phyloP scores from a whole-genome alignment of 2,888 invertebrate species.

The Troides helena region DNA sequence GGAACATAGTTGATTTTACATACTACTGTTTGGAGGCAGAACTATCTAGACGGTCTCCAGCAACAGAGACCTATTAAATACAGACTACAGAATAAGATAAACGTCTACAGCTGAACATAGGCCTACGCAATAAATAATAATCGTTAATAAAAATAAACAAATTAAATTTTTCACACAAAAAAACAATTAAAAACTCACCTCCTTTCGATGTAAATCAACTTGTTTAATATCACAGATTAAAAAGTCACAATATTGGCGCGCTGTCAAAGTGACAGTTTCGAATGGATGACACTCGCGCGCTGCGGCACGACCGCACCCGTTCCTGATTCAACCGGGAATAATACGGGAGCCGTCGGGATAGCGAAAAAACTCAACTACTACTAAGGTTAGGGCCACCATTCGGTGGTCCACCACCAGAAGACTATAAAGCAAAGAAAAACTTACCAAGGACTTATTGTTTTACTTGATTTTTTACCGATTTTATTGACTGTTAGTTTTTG shows the following conservation, averaged over 20 bases:
- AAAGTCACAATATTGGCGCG: slow-evolving; percentile 52
- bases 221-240: slow-evolving; percentile 34
- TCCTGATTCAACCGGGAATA: slow-evolving; percentile 59
- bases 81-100: no score
- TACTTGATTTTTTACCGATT: not conserved
- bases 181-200: slow-evolving; percentile 23
- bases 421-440: not conserved
- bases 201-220: slow-evolving; percentile 27
- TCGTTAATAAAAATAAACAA: not conserved
- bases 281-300: slow-evolving; percentile 36
- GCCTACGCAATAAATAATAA: not conserved
- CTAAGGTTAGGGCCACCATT: slow-evolving; percentile 33
- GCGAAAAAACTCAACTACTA: slow-evolving; percentile 58
- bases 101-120: no score
- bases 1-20: no score
- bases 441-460: not conserved
- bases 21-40: no score
- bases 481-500: no score
- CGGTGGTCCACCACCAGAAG: not conserved
- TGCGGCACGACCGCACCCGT: slow-evolving; percentile 53
- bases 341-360: slow-evolving; percentile 58
- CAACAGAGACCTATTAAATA: no score
- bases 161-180: not conserved
- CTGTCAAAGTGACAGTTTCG: slow-evolving; percentile 59
- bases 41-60: no score